phyloP scores from a whole-genome alignment of 53 echinoderm and acorn worm genomes.

The Actinopyga echinites region DNA sequence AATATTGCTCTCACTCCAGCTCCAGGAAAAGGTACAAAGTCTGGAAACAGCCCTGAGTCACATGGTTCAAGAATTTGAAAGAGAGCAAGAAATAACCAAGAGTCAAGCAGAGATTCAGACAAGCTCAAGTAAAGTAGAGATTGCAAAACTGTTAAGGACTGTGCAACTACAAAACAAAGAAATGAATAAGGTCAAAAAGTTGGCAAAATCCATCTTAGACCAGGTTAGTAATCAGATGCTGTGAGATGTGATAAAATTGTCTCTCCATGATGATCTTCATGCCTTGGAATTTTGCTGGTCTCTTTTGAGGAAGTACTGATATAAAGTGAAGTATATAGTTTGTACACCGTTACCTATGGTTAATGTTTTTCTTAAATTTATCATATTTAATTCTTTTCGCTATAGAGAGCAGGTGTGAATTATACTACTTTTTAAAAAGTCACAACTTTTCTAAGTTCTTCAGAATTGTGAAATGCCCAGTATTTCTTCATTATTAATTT shows the following conservation, averaged over 20 bases:
- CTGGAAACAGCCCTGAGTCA: slow-evolving; percentile 89
- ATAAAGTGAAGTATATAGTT: too few species aligned
- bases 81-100: slow-evolving; percentile 73
- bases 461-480: too few species aligned
- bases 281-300: too few species aligned
- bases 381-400: too few species aligned
- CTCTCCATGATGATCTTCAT: too few species aligned
- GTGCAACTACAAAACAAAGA: slow-evolving; percentile 91
- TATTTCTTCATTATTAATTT: too few species aligned
- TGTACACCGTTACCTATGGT: too few species aligned
- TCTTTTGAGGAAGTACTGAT: too few species aligned
- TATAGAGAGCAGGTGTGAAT: too few species aligned
- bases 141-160: slow-evolving; percentile 91
- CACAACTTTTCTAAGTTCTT: too few species aligned
- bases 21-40: slow-evolving; percentile 79
- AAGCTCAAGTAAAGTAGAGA: slow-evolving; percentile 85
- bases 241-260: not conserved
- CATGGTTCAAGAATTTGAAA: slow-evolving; percentile 93
- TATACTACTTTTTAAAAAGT: too few species aligned
- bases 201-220: slow-evolving; percentile 94
- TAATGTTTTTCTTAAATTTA: too few species aligned
- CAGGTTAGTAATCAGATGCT: slow-evolving; percentile 58
- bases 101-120: slow-evolving; percentile 74
- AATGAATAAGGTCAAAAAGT: slow-evolving; percentile 95
- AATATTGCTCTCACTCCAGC: slow-evolving; percentile 29